These are phyloP conservation scores for Epinephelus cyanopodus DNA, from an alignment of 2,113 vertebrate species.

Conservation along the genomic window DNA sequence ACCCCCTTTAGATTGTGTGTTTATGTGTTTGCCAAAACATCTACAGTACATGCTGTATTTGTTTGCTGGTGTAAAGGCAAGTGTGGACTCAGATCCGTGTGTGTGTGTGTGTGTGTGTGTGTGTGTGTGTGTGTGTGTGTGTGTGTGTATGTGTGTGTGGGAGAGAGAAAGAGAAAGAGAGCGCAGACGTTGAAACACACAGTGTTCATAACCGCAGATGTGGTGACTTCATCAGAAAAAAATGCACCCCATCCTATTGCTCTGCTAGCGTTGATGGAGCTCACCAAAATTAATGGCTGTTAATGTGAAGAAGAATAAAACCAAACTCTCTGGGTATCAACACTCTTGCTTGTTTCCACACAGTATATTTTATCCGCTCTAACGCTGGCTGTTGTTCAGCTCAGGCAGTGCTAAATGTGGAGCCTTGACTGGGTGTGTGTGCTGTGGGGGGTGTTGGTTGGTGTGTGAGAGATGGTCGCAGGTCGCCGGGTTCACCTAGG, in stretches of 20 bases:
- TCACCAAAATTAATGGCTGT: constrained; percentile 43
- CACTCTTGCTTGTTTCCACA: neutral
- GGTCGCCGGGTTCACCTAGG: constrained; percentile 68
- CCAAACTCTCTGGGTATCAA: constrained; percentile 2
- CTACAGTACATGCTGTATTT: neutral
- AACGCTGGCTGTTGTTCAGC: constrained; percentile 11
- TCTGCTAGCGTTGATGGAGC: constrained; percentile 53
- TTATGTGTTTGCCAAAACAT: constrained; percentile 25
- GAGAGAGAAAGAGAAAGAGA: constrained; percentile 23
- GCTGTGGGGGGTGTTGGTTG: constrained; percentile 35
- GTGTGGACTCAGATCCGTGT: neutral
- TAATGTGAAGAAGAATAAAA: constrained; percentile 27
- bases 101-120: constrained; percentile 2
- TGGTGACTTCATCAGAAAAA: constrained; percentile 80
- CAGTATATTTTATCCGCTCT: neutral
- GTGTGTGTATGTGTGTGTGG: neutral
- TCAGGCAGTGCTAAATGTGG: constrained; percentile 5
- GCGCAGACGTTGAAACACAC: constrained; percentile 54
- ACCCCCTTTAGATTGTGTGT: constrained; percentile 34
- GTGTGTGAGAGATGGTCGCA: constrained; percentile 65
- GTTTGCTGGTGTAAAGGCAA: neutral
- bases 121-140: constrained; percentile 12
- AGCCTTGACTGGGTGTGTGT: constrained; percentile 18
- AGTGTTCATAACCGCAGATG: constrained; percentile 74
- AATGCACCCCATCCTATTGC: constrained; percentile 68